Evolutionary conservation across 2,888 invertebrate genomes (phyloP).

Genomic region (Tholera decimalis): DNA sequence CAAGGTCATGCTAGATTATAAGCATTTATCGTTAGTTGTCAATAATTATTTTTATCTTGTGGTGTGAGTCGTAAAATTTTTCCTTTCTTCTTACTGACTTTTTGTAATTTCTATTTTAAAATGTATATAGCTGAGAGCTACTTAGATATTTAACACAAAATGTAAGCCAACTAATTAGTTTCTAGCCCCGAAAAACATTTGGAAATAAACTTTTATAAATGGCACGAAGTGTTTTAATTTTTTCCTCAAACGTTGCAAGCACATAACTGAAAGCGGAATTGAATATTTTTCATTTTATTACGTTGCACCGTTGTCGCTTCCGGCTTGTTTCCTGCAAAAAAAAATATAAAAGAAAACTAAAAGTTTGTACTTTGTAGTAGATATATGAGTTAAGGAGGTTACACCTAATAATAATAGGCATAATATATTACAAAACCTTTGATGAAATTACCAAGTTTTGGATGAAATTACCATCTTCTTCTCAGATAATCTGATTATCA

Average conservation of each 20-base stretch:
- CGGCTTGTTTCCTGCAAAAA: slow-evolving; percentile 25
- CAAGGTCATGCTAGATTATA: no score
- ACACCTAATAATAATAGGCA: no score
- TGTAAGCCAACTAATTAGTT: neutral
- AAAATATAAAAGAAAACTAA: slow-evolving; percentile 22
- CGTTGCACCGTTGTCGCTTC: slow-evolving; percentile 26
- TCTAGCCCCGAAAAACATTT: neutral
- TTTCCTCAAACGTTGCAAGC: slow-evolving; percentile 29
- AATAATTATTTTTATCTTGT: no score
- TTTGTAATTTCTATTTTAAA: neutral
- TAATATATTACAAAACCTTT: no score
- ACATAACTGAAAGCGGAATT: slow-evolving; percentile 35
- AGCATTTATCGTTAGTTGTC: no score
- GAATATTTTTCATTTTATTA: slow-evolving; percentile 32
- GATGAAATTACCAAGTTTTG: no score
- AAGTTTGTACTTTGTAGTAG: no score
- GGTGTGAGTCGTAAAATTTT: no score
- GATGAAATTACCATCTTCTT: no score
- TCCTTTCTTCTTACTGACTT: no score
- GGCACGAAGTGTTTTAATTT: slow-evolving; percentile 11
- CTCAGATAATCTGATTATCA: no score
- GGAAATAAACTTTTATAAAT: slow-evolving; percentile 11
- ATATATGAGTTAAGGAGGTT: no score
- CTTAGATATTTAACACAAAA: neutral
- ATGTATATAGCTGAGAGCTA: neutral